Conservation (phyloP, 2,113 vertebrate species). For the Daubentonia madagascariensis region DNA sequence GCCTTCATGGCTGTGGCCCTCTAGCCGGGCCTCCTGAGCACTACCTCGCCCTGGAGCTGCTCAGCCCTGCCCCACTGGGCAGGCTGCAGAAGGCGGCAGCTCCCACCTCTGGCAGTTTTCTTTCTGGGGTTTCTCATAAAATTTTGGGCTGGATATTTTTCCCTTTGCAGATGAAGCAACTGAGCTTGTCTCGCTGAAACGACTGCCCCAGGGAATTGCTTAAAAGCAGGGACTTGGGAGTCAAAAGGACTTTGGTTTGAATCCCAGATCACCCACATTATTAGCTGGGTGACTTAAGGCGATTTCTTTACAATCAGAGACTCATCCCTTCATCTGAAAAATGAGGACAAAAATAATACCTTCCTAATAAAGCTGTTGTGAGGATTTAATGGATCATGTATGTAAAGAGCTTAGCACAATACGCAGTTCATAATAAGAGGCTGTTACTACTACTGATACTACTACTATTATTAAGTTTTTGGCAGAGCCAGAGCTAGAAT, state of each 20-base stretch:
- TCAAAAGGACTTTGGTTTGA: neutral
- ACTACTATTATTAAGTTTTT: neutral
- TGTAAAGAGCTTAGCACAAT: neutral
- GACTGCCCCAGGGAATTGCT: neutral
- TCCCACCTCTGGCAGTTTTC: neutral
- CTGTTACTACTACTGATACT: no score
- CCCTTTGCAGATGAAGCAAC: neutral
- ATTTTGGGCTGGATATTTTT: neutral
- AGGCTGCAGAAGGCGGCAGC: neutral
- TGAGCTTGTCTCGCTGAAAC: neutral
- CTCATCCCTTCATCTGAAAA: neutral
- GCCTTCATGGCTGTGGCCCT: neutral
- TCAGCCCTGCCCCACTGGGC: no score
- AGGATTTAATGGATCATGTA: neutral
- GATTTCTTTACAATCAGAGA: neutral
- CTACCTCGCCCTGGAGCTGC: neutral
- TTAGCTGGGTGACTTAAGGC: neutral
- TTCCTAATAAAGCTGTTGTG: neutral
- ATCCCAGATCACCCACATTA: neutral
- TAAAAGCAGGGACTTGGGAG: neutral
- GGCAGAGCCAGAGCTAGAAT: neutral
- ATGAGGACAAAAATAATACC: neutral
- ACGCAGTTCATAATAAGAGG: neutral
- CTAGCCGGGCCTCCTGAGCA: neutral
- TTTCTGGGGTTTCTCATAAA: neutral